These are phyloP conservation scores for Jordanella pulchra DNA, from an alignment of 2,797 vertebrate genomes.

Conservation along the genomic window DNA sequence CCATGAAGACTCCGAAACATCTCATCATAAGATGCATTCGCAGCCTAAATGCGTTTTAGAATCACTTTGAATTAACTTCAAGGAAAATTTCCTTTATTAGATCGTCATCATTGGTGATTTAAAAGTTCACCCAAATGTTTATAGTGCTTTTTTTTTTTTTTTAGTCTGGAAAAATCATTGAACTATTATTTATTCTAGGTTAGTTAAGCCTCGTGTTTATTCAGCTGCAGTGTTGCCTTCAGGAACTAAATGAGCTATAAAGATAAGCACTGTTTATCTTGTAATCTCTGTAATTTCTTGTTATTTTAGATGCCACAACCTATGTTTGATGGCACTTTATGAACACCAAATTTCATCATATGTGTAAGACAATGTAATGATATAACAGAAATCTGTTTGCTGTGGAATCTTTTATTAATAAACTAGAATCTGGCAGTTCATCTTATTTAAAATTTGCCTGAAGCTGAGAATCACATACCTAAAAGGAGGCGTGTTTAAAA, in stretches of 20 bases:
- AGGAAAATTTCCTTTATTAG: neutral
- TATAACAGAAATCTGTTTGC: neutral
- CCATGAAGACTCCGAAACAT: slow-evolving; percentile 28
- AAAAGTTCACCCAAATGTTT: neutral
- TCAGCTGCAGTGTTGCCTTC: neutral
- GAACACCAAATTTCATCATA: neutral
- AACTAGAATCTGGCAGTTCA: neutral
- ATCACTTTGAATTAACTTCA: too few species aligned
- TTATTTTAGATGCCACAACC: neutral
- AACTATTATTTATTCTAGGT: neutral
- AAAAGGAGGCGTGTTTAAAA: neutral
- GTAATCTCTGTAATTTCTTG: neutral
- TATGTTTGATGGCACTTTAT: neutral
- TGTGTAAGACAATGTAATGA: neutral
- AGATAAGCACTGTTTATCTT: neutral
- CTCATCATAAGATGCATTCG: slow-evolving; percentile 4
- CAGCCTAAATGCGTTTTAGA: neutral
- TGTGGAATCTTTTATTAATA: neutral
- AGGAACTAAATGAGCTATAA: neutral
- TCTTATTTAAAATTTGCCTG: neutral
- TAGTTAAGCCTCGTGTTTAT: neutral
- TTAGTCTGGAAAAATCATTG: neutral
- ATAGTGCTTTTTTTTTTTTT: neutral
- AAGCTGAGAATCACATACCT: neutral
- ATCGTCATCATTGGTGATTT: neutral